These are phyloP conservation scores for Apis cerana DNA, from an alignment of 1,140 invertebrate genomes.

Conservation along the genomic window DNA sequence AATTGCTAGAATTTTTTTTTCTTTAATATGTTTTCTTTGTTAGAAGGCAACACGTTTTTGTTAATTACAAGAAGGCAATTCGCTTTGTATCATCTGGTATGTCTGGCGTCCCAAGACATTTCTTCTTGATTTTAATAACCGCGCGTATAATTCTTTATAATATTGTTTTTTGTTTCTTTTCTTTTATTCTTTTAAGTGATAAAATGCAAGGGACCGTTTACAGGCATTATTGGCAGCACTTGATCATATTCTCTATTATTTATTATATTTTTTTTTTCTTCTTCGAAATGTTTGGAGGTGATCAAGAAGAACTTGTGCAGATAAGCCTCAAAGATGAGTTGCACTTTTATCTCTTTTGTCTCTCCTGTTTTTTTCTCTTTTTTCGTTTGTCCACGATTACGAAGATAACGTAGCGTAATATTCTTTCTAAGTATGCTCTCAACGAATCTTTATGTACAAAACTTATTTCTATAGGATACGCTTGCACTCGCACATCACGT, in stretches of 20 bases:
- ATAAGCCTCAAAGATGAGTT: neutral
- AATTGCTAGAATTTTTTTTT: conserved; percentile 72
- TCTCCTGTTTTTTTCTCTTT: conserved; percentile 28
- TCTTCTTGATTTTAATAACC: conserved; percentile 4
- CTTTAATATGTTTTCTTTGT: conserved; percentile 71
- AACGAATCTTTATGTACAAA: conserved; percentile 77
- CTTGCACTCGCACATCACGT: conserved; percentile 71
- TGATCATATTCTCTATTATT: conserved; percentile 70
- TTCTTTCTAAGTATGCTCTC: conserved; percentile 46
- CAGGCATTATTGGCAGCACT: conserved; percentile 81
- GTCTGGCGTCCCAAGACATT: conserved; percentile 73
- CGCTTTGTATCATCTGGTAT: conserved; percentile 81
- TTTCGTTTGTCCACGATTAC: conserved; percentile 27
- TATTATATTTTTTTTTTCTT: conserved; percentile 59
- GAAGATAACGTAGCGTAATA: conserved; percentile 42
- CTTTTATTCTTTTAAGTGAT: conserved; percentile 33
- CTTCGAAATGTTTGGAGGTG: conserved; percentile 53
- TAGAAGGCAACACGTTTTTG: conserved; percentile 81
- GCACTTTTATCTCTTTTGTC: conserved; percentile 15
- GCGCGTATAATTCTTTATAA: conserved; percentile 13
- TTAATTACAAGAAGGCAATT: conserved; percentile 80
- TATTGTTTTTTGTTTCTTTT: conserved; percentile 6
- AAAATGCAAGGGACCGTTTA: conserved; percentile 72
- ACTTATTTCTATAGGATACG: conserved; percentile 73
- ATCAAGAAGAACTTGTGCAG: conserved; percentile 30